These are phyloP conservation scores for Petromus typicus DNA, from an alignment of 2,113 vertebrate species.

Conservation along the genomic window DNA sequence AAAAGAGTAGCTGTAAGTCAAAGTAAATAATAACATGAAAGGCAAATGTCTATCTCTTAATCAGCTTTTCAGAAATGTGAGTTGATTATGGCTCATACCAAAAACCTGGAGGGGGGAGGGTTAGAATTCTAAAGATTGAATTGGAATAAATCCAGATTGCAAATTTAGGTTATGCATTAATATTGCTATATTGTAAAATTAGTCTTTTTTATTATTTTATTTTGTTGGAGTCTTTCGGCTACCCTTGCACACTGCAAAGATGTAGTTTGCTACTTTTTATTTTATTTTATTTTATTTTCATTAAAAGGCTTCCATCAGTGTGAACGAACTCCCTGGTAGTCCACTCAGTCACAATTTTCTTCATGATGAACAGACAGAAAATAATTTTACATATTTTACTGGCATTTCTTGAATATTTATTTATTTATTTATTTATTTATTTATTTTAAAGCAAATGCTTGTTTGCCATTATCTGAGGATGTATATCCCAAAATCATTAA, in stretches of 20 bases:
- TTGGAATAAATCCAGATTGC: neutral
- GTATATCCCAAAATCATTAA: neutral
- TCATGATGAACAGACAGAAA: neutral
- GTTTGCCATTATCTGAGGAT: neutral
- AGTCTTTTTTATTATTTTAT: neutral
- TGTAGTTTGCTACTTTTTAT: no score
- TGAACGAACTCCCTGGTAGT: neutral
- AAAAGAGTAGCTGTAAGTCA: neutral
- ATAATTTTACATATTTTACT: neutral
- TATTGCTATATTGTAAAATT: neutral
- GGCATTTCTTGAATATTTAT: neutral
- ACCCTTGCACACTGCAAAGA: neutral
- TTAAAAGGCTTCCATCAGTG: neutral
- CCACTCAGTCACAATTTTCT: neutral
- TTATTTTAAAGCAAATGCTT: neutral
- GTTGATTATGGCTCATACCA: neutral
- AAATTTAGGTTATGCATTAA: neutral
- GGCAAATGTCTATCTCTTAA: neutral
- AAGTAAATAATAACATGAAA: neutral
- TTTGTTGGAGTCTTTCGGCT: neutral
- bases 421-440: neutral
- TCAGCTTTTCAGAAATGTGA: neutral
- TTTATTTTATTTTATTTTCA: accelerated
- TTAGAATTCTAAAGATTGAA: neutral
- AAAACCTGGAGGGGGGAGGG: neutral